A percentile compares a stretch with the other conserved stretches of the same genome.
phyloP scores from a whole-genome alignment of 2,113 vertebrate species.

The Austrofundulus limnaeus region DNA sequence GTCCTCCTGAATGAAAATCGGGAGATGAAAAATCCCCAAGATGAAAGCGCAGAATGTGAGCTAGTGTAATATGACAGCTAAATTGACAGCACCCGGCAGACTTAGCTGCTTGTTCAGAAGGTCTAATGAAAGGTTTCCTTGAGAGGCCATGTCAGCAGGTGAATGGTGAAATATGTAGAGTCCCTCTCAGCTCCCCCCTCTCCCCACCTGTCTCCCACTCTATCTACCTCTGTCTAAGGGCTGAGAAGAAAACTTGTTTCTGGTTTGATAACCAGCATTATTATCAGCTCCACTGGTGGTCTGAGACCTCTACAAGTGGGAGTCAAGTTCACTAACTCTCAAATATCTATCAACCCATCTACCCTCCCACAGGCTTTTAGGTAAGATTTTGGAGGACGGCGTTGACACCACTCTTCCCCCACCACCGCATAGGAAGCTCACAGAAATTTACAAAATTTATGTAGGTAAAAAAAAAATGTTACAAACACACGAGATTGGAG shows the following conservation, averaged over 20 bases:
- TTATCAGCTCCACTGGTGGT: slow-evolving; percentile 41
- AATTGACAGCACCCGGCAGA: slow-evolving; percentile 58
- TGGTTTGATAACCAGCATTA: slow-evolving; percentile 40
- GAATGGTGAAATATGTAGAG: slow-evolving; percentile 69
- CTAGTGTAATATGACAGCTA: slow-evolving; percentile 67
- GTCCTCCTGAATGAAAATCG: slow-evolving; percentile 58
- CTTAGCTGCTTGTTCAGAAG: slow-evolving; percentile 63
- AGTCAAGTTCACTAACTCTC: not conserved
- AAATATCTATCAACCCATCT: not conserved
- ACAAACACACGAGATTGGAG: too few relatives aligned
- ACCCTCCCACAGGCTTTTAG: too few relatives aligned
- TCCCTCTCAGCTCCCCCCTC: slow-evolving; percentile 5
- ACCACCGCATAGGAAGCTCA: too few relatives aligned
- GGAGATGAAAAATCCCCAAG: slow-evolving; percentile 63
- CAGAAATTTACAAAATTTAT: too few relatives aligned
- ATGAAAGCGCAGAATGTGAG: slow-evolving; percentile 66
- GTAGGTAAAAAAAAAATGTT: too few relatives aligned
- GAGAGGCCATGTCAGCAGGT: slow-evolving; percentile 72
- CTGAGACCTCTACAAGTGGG: not conserved
- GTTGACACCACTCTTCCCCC: too few relatives aligned
- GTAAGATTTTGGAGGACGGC: too few relatives aligned
- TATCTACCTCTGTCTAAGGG: slow-evolving; percentile 9
- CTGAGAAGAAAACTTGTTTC: slow-evolving; percentile 53
- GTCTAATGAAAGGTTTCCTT: slow-evolving; percentile 76
- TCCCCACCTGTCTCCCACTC: slow-evolving; percentile 12